Evolutionary conservation across 2,797 vertebrate species (phyloP).

Genomic region (Acrocephalus scirpaceus): DNA sequence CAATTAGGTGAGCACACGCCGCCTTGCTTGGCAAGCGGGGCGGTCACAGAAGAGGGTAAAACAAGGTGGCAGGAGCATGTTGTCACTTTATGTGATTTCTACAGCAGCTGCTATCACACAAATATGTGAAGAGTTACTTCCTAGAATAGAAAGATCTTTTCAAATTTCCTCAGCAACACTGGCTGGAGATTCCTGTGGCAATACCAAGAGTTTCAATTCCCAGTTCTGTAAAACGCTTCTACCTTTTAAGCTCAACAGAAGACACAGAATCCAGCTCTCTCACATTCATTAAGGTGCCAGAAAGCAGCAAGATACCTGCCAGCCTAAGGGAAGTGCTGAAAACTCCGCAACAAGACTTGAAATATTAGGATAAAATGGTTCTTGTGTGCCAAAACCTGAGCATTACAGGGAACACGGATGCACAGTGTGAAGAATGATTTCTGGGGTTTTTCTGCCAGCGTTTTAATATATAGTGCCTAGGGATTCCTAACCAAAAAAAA

Average conservation of each 20-base stretch:
- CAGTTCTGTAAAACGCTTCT: neutral
- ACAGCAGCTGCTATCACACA: constrained; percentile 16
- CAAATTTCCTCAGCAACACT: neutral
- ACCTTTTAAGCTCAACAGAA: neutral
- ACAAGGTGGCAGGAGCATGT: neutral
- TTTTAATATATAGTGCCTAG: neutral
- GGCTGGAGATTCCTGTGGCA: neutral
- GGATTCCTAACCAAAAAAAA: neutral
- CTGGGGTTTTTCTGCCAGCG: neutral
- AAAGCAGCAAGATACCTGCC: neutral
- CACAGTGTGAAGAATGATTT: neutral
- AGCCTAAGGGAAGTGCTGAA: neutral
- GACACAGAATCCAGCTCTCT: neutral
- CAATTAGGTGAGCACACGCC: neutral
- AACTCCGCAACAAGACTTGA: neutral
- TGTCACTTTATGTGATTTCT: neutral
- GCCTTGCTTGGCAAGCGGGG: neutral
- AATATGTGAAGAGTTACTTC: neutral
- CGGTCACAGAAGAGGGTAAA: neutral
- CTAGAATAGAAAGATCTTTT: constrained; percentile 13
- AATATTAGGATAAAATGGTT: neutral
- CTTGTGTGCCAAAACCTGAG: neutral
- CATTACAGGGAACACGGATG: rapidly evolving
- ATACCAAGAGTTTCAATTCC: neutral
- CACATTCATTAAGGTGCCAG: neutral